A percentile compares a stretch with the other conserved stretches of the same genome.
phyloP scores from a whole-genome alignment of 2,888 invertebrate species.

The Sinopyrophorus schimmeli region DNA sequence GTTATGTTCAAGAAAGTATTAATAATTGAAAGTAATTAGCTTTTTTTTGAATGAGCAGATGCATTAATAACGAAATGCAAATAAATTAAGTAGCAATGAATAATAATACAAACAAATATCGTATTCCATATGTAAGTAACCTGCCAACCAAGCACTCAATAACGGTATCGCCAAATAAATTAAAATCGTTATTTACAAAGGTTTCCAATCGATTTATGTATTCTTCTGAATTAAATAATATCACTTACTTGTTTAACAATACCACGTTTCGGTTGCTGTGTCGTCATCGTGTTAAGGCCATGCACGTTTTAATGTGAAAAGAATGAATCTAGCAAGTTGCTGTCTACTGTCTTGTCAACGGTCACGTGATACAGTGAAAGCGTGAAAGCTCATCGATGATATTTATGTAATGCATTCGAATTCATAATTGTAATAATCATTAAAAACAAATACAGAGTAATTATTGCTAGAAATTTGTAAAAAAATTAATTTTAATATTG shows the following conservation, averaged over 20 bases:
- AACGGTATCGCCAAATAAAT: slow-evolving; percentile 13
- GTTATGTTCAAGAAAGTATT: slow-evolving; percentile 1
- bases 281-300: slow-evolving; percentile 63
- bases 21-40: background rate
- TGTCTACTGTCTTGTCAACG: slow-evolving; percentile 33
- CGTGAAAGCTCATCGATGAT: too few species aligned
- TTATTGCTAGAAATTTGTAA: too few species aligned
- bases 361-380: slow-evolving; percentile 48
- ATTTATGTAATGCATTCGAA: too few species aligned
- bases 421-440: too few species aligned
- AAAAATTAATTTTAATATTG: too few species aligned
- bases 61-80: background rate
- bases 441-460: too few species aligned
- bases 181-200: background rate
- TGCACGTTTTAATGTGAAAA: slow-evolving; percentile 31
- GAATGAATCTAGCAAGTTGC: slow-evolving; percentile 32
- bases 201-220: background rate
- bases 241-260: slow-evolving; percentile 65
- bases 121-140: slow-evolving; percentile 24
- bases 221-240: slow-evolving; percentile 14
- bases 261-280: slow-evolving; percentile 59
- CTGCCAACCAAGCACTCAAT: slow-evolving; percentile 29
- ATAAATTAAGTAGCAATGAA: background rate
- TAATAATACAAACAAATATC: background rate
- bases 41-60: background rate